Percentiles rank a stretch among this genome's conserved stretches.
These are phyloP conservation scores for Crypturellus undulatus DNA, from an alignment of 2,113 vertebrate species.

Conservation along the genomic window DNA sequence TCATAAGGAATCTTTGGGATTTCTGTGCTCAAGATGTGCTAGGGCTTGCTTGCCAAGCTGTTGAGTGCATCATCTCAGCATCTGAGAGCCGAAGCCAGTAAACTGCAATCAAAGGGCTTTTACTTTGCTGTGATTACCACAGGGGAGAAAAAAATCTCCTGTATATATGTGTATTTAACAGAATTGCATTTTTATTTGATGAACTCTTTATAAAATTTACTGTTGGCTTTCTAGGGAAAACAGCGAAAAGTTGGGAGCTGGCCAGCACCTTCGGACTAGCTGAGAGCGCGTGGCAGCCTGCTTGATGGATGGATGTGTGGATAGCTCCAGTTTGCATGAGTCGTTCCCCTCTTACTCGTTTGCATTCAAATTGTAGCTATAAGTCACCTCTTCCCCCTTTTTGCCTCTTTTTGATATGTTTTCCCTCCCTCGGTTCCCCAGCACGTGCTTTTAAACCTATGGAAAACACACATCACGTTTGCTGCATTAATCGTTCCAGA, in stretches of 20 bases:
- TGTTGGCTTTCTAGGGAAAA: not conserved
- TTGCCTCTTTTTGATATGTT: not conserved
- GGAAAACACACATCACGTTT: not conserved
- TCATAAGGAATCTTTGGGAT: not conserved
- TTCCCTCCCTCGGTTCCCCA: not conserved
- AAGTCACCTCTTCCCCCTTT: not conserved
- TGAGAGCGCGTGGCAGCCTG: not conserved
- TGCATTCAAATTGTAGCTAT: not conserved
- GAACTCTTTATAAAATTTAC: not conserved
- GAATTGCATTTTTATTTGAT: not conserved
- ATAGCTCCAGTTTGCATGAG: not conserved
- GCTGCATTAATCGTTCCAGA: not conserved
- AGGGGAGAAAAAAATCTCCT: not conserved
- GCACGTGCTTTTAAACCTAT: not conserved
- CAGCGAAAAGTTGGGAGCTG: not conserved
- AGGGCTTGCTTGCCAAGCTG: not conserved
- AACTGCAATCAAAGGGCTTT: not conserved
- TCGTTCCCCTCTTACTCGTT: not conserved
- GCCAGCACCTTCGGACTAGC: not conserved
- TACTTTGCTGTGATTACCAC: not conserved
- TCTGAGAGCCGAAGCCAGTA: not conserved
- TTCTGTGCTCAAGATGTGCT: not conserved
- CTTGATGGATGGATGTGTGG: not conserved
- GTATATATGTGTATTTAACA: not conserved
- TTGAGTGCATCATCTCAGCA: not conserved